Evolutionary conservation across 2,113 vertebrate species (phyloP), one percentile per base, ranked within the genome.

Genomic region (Coregonus clupeaformis): DNA sequence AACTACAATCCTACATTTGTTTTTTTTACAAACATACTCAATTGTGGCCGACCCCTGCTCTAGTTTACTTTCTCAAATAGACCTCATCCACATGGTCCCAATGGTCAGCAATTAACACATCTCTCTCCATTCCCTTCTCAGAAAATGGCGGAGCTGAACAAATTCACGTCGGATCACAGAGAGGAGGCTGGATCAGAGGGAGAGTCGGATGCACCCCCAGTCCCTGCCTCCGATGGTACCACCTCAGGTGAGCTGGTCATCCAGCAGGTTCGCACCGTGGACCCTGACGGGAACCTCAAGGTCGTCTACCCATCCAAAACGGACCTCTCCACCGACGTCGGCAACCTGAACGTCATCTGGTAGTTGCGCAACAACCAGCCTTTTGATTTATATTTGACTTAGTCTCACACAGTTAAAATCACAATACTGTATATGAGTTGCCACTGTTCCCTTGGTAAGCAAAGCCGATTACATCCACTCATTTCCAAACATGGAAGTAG

Each of bases 81-180:
- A 52, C 49, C 4, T 52, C 49, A 18, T 16, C 36, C 9, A 52
- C 14, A n/a, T 30, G 13, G 9, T 49, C 18, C 13, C 65, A 57
- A 25, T 59, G 52, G 27, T 60, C 12, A 59, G 14, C 5, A 49
- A 20, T 32, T 72, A 62, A 25, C 52, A 1, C 0, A 5, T 30
- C 9, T 55, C 60, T 13, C 59, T 30, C 30, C 5, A 84, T 80
- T 82, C 22, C 49, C 16, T 16, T 80, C 68, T 69, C 91, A 98
- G 97, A 98, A 96, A 96, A 98, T 98, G 92, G 96, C 95, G 3
- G 97, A 98, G 86, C 88, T 98, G 80, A 96, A 95, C 90, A 96
- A 93, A 67, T 88, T 90, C 47, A 84, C 95, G 0, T 68, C 88
- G 5, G 95, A 96, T 42, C 91, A 85, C 2, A 92, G 81, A 69